Percentiles rank a stretch among this genome's conserved stretches.
phyloP scores from a whole-genome alignment of 2,113 vertebrate genomes.

The Prunella himalayana region DNA sequence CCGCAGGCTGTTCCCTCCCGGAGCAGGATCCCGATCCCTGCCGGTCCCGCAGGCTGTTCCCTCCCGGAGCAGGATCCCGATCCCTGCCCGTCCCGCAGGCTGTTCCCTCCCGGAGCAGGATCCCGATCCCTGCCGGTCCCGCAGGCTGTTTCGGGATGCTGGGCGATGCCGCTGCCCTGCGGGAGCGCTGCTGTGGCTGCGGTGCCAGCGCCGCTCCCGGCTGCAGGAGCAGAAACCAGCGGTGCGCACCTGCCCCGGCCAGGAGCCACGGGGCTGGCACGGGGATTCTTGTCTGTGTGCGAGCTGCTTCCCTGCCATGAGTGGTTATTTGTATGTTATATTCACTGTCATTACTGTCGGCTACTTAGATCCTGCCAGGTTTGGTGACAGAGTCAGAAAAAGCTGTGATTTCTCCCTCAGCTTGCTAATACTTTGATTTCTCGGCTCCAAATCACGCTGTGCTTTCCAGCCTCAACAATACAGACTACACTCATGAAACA shows the following conservation, averaged over 20 bases:
- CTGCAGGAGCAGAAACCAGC: neutral
- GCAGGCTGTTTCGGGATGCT: accelerated
- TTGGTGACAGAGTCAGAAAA: neutral
- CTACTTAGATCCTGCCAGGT: neutral
- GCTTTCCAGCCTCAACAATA: neutral
- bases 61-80: accelerated
- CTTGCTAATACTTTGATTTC: neutral
- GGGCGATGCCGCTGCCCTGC: neutral
- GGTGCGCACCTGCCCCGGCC: accelerated
- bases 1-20: neutral
- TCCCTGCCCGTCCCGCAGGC: accelerated
- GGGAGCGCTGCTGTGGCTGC: too few species aligned
- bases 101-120: neutral
- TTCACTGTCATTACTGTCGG: accelerated
- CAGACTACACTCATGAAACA: neutral
- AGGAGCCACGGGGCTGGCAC: neutral
- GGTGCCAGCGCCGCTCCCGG: neutral
- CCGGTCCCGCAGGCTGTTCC: neutral
- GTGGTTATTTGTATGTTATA: accelerated
- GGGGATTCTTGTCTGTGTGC: accelerated
- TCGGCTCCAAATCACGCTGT: accelerated
- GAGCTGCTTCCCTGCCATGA: neutral
- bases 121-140: accelerated
- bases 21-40: accelerated
- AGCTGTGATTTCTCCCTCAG: neutral